Base-by-base conservation (phyloP, 2,113 vertebrate species). In the Clarias magur region DNA sequence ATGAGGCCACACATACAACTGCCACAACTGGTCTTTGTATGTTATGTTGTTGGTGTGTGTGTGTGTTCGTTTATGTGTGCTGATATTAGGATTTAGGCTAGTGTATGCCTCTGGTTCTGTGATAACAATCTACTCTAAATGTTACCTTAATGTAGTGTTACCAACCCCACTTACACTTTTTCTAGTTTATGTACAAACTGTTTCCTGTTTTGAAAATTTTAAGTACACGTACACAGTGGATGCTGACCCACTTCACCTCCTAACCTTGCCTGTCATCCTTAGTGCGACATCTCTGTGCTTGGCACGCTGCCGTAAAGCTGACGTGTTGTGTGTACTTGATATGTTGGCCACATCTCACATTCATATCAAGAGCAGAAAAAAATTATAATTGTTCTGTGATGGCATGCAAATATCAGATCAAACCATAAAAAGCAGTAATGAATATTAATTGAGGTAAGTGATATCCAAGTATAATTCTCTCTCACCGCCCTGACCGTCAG, bases 251-350 rank as follows among this genome's bases (percentile, higher is more conserved):
- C 42, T 59, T 25, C 53, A 34, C 65, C 5, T 67, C 17, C 70
- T 88, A 82, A 85, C 84, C 80, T 88, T 89, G 75, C 27, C 89
- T 88, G 73, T 88, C 86, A 85, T 38, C 85, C 59, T 62, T 27
- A 13, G 19, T 83, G 48, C 16, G 80, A 62, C 48, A 54, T 83
- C 59, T 78, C 83, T 56, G n/a, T 38, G 63, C 63, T 89, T 86
- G 57, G 75, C 78, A n/a, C 0, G 21, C 16, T 60, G 84, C 70
- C 70, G 53, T 80, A 42, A 27, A 59, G 56, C 23, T 56, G 57
- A 72, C 53, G 54, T 89, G 67, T 67, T 88, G 59, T n/a, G 19
- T 53, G 70, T 65, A 12, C 72, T 81, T 60, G 80, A 68, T 63
- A 34, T 80, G 63, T 83, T 87, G 56, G 57, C 19, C n/a, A 34